These are phyloP conservation scores for Pollachius pollachius DNA, from an alignment of 2,113 vertebrate species.

Conservation along the genomic window DNA sequence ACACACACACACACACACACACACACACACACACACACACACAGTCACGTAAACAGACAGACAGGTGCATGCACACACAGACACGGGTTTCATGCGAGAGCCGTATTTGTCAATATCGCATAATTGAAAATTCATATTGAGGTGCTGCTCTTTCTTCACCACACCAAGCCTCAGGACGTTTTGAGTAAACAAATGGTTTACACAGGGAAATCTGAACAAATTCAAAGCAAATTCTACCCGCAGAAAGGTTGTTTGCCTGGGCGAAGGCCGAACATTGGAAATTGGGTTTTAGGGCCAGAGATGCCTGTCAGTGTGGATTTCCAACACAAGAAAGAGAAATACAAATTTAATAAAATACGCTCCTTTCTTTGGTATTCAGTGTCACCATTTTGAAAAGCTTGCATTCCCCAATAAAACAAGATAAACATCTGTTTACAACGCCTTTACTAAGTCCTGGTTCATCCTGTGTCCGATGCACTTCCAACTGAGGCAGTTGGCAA, in stretches of 20 bases:
- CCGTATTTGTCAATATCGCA: constrained; percentile 53
- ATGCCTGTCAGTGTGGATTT: no score
- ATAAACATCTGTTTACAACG: no score
- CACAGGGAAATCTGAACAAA: constrained; percentile 51
- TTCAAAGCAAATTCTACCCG: constrained; percentile 43
- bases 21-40: neutral
- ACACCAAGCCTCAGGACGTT: constrained; percentile 37
- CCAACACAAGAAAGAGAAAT: no score
- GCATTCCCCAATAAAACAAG: no score
- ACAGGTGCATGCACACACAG: neutral
- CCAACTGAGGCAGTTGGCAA: no score
- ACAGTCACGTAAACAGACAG: neutral
- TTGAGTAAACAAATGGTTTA: constrained; percentile 57
- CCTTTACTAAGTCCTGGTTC: no score
- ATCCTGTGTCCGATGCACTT: no score
- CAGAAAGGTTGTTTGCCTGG: constrained; percentile 29
- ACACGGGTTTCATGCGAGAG: constrained; percentile 39
- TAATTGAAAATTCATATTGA: constrained; percentile 60
- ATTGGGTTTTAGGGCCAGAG: no score
- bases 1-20: neutral
- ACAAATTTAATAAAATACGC: no score
- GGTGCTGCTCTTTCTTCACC: constrained; percentile 25
- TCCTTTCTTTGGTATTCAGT: no score
- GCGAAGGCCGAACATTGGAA: neutral
- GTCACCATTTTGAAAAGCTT: no score